phyloP scores from a whole-genome alignment of 2,797 vertebrate genomes.

The Dermochelys coriacea region DNA sequence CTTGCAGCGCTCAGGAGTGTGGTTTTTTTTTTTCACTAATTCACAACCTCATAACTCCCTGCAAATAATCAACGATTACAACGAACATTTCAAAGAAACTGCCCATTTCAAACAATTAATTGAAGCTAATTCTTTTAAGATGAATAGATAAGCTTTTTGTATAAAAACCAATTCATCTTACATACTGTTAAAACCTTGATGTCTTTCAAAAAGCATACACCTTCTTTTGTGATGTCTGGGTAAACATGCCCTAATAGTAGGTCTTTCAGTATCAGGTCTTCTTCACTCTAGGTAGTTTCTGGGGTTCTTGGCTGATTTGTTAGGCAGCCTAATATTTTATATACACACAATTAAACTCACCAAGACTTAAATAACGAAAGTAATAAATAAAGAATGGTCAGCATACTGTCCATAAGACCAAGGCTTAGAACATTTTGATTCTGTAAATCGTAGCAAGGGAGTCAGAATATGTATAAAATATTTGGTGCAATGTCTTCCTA shows the following conservation, averaged over 20 bases:
- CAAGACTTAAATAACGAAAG: neutral
- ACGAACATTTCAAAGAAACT: neutral
- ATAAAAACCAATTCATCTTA: neutral
- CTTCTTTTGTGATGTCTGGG: neutral
- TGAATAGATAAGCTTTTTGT: no score
- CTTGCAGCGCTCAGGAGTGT: no score
- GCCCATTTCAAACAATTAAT: no score
- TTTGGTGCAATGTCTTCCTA: neutral
- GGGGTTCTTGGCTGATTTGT: neutral
- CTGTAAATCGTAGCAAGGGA: neutral
- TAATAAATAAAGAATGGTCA: neutral
- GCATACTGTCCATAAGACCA: neutral
- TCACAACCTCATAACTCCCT: neutral
- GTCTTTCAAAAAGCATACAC: accelerated
- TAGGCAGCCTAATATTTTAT: neutral
- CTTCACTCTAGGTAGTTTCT: neutral
- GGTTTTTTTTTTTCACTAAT: neutral
- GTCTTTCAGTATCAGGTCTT: neutral
- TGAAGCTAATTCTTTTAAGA: no score
- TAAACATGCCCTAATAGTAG: neutral
- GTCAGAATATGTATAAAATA: neutral
- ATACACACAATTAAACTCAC: neutral
- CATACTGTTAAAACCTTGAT: neutral
- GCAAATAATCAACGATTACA: neutral
- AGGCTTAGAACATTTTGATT: neutral